These are phyloP conservation scores for Eilema caniola DNA, from an alignment of 2,888 invertebrate species.

Conservation along the genomic window DNA sequence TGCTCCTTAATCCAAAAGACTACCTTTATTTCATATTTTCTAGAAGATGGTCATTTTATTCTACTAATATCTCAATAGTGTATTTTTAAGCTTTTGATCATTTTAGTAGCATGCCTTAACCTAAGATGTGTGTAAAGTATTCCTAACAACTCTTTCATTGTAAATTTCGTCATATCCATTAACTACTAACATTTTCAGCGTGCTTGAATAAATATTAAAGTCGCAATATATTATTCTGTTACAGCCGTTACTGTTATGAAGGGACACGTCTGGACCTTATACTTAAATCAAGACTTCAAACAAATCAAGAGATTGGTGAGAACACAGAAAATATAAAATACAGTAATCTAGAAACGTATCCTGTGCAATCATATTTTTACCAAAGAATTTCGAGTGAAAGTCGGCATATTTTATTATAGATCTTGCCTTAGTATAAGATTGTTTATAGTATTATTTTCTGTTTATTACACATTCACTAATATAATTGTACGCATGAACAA, in stretches of 20 bases:
- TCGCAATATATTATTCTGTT: constrained; percentile 51
- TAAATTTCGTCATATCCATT: constrained; percentile 33
- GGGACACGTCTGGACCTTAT: constrained; percentile 59
- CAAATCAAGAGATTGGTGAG: constrained; percentile 43
- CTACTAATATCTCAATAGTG: not conserved
- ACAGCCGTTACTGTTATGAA: constrained; percentile 61
- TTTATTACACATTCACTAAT: constrained; percentile 3
- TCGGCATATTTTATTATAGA: constrained; percentile 30
- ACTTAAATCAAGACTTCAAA: constrained; percentile 64
- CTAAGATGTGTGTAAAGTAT: constrained; percentile 5
- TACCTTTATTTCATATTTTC: not conserved
- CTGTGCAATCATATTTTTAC: constrained; percentile 42
- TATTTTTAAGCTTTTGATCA: constrained; percentile 15
- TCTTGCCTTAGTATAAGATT: constrained; percentile 40
- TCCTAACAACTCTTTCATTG: constrained; percentile 20
- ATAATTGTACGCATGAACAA: not conserved
- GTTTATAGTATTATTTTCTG: constrained; percentile 16
- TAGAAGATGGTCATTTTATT: not conserved
- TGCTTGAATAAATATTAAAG: constrained; percentile 18
- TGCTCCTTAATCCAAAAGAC: not conserved
- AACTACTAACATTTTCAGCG: constrained; percentile 19
- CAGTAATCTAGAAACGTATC: constrained; percentile 34
- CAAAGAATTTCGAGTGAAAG: constrained; percentile 41
- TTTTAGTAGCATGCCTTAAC: constrained; percentile 37
- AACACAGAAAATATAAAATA: constrained; percentile 32